These are phyloP conservation scores for Polietes domitor DNA, from an alignment of 2,888 invertebrate species.

Conservation along the genomic window DNA sequence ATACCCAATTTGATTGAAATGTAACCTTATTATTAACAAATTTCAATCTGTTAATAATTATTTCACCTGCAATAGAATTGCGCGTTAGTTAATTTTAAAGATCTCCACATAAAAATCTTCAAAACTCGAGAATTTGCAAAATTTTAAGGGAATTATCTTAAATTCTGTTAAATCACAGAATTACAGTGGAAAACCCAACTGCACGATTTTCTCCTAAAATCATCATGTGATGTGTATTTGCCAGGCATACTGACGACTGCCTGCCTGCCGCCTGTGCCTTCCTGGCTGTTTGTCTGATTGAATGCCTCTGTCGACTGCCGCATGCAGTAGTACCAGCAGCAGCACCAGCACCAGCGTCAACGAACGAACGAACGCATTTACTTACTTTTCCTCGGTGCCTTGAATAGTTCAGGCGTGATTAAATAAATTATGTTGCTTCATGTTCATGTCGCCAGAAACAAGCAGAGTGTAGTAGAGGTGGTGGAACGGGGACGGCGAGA, in stretches of 20 bases:
- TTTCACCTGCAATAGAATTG: too few relatives aligned
- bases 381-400: constrained; percentile 53
- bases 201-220: neutral
- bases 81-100: too few relatives aligned
- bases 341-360: neutral
- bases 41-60: too few relatives aligned
- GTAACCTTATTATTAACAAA: too few relatives aligned
- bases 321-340: neutral
- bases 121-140: too few relatives aligned
- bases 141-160: neutral
- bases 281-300: neutral
- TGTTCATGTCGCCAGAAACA: constrained; percentile 39
- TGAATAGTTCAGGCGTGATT: constrained; percentile 65
- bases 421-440: constrained; percentile 64
- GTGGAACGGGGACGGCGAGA: too few relatives aligned
- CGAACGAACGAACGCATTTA: too few relatives aligned
- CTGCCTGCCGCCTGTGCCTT: neutral
- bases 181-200: neutral
- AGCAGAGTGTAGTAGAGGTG: too few relatives aligned
- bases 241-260: neutral
- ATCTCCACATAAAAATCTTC: neutral
- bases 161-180: neutral
- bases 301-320: too few relatives aligned
- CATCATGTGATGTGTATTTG: neutral
- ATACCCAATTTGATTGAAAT: too few relatives aligned